Conservation (phyloP, 1,140 invertebrate genomes). For the Drosophila melanogaster region Release_6_plus_ISO1_MT NC_004354.4:20269001-20269500, state of each 20-base stretch:
- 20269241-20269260: conserved; percentile 4
- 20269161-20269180: conserved; percentile 48
- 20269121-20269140: conserved; percentile 67
- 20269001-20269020: conserved; percentile 91
- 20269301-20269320: conserved; percentile 89
- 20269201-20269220: neutral
- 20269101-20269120: conserved; percentile 61
- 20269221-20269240: neutral
- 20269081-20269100: conserved; percentile 87
- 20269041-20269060: conserved; percentile 92
- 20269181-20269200: conserved; percentile 46
- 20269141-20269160: conserved; percentile 59
- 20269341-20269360: conserved; percentile 89
- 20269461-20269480: conserved; percentile 85
- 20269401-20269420: conserved; percentile 88
- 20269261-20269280: conserved; percentile 84
- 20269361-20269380: conserved; percentile 89
- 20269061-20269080: conserved; percentile 96
- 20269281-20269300: conserved; percentile 92
- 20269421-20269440: conserved; percentile 89
- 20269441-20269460: conserved; percentile 87
- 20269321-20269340: conserved; percentile 85
- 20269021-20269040: conserved; percentile 90
- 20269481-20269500: conserved; percentile 73
- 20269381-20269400: conserved; percentile 88